phyloP scores from a whole-genome alignment of 2,797 vertebrate species.

The Chromobotia macracanthus region DNA sequence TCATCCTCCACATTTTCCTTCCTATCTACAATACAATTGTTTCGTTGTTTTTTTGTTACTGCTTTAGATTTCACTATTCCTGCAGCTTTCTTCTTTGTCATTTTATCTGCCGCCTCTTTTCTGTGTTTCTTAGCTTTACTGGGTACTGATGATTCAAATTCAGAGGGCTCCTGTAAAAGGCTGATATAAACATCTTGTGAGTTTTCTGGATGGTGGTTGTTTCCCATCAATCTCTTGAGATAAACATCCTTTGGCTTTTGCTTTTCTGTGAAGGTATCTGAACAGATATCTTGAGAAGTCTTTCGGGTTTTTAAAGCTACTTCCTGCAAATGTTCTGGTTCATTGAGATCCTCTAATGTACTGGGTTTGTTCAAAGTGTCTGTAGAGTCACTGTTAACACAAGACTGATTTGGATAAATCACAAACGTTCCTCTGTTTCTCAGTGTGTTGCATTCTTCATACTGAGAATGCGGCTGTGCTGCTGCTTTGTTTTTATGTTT shows the following conservation, averaged over 20 bases:
- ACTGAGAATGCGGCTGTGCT: neutral
- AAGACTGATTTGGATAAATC: constrained; percentile 40
- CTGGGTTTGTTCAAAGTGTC: constrained; percentile 29
- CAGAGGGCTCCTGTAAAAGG: constrained; percentile 12
- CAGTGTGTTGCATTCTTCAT: constrained; percentile 23
- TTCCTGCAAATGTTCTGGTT: constrained; percentile 10
- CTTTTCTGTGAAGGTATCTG: neutral
- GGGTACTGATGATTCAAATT: constrained; percentile 5
- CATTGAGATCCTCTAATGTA: neutral
- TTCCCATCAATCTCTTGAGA: neutral
- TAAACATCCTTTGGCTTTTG: constrained; percentile 8
- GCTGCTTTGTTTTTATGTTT: constrained; percentile 10
- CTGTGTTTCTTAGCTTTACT: constrained; percentile 63
- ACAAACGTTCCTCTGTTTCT: constrained; percentile 67
- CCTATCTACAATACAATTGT: constrained; percentile 11
- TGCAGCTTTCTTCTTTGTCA: constrained; percentile 51
- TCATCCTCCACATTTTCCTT: constrained; percentile 16
- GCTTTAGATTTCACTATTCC: constrained; percentile 26
- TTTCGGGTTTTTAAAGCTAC: neutral
- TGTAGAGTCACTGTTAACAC: neutral
- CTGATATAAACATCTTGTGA: neutral
- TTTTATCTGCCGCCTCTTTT: constrained; percentile 34
- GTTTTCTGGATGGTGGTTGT: neutral
- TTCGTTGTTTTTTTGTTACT: constrained; percentile 48
- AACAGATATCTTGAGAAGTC: neutral